These are phyloP conservation scores for Garrulus glandarius DNA, from an alignment of 2,797 vertebrate genomes.

Conservation along the genomic window DNA sequence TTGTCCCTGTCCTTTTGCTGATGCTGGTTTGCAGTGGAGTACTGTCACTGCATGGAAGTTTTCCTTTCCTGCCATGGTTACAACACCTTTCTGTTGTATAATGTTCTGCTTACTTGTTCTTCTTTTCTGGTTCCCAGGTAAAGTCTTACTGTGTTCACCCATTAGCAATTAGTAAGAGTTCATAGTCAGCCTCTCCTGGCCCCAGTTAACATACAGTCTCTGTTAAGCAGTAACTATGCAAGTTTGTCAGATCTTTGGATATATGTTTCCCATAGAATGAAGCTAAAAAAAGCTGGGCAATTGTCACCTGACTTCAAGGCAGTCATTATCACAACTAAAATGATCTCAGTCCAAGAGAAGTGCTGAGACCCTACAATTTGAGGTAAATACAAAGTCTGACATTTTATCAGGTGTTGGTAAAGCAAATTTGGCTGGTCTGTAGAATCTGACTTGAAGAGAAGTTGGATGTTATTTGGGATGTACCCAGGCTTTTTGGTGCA, in stretches of 20 bases:
- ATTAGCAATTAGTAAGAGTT: not conserved
- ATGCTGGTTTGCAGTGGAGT: not conserved
- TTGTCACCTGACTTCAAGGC: not conserved
- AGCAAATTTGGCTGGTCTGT: not conserved
- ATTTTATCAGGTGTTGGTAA: not conserved
- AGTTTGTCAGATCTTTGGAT: not conserved
- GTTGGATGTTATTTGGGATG: not conserved
- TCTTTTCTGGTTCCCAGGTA: not conserved
- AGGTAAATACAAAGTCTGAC: not conserved
- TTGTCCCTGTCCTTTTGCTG: not conserved
- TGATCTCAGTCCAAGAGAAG: not conserved
- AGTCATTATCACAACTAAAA: not conserved
- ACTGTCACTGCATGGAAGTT: not conserved
- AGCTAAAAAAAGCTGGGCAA: not conserved
- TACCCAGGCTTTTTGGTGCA: not conserved
- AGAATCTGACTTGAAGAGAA: not conserved
- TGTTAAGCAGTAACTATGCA: not conserved
- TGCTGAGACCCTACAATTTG: not conserved
- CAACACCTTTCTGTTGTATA: not conserved
- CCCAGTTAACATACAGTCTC: accelerated
- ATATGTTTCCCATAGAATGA: not conserved
- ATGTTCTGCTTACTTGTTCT: not conserved
- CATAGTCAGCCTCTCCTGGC: not conserved
- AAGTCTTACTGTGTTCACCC: not conserved
- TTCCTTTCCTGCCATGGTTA: not conserved